Base-by-base conservation (phyloP, 2,113 vertebrate genomes). In the Euleptes europaea region DNA sequence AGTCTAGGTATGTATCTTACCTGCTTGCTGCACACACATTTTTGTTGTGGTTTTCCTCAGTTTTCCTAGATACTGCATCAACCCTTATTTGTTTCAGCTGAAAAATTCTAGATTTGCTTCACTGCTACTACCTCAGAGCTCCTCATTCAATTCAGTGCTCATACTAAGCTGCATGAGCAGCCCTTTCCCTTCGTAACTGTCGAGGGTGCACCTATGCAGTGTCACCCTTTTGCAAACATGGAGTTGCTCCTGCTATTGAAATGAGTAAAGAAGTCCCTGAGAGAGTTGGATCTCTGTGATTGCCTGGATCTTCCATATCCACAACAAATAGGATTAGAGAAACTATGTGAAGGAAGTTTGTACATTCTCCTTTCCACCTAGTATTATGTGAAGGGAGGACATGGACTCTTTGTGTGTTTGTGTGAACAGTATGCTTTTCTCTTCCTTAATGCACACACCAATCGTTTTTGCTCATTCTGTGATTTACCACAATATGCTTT, bases 1-100 rank as follows among this genome's bases (percentile, higher is more conserved):
- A 99, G 98, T 93, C 96, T 99, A 57, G 99, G 99, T 99, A 96
- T 94, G 94, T 92, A 76, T 49, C 4, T 49, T n/a, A 65, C 4
- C 2, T 74, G 63, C 14, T 94, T 47, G 9, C n/a, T 69, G 1
- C 4, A 44, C 82, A 83, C 67, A 2, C 8, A 28, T 85, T 84
- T 93, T 49, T 51, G 9, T 23, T 74, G 51, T 72, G 70, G 21
- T 38, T 54, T 8, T 35, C n/a, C 23, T 73, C 21, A 80, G 23
- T n/a, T 33, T 49, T 80, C 35, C 47, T 54, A n/a, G n/a, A n/a
- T 84, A 12, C 19, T n/a, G 35, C 49, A 73, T 3, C 40, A 49
- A 28, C 10, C 35, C 42, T 47, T 67, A 23, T 9, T 38, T 42
- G 26, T 78, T 84, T 54, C 40, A 57, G 21, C 44, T 33, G n/a